Conservation (phyloP, 2,888 invertebrate species). For the Tyria jacobaeae region DNA sequence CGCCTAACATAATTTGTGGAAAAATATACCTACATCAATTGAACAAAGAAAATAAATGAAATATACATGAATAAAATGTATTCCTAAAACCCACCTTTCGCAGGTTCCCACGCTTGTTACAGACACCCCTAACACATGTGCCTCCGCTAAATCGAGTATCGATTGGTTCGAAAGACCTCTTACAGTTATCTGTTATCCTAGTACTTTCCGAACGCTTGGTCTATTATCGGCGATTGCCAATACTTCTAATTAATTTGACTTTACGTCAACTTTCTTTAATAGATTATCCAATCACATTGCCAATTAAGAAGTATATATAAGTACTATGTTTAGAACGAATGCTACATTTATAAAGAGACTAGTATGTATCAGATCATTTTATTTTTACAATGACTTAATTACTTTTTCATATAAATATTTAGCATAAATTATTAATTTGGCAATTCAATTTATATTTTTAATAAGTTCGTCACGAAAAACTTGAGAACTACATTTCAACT, state of each 20-base stretch:
- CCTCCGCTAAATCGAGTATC: constrained; percentile 63
- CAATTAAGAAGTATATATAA: not conserved
- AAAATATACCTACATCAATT: no score
- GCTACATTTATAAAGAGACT: not conserved
- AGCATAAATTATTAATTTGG: no score
- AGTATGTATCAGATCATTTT: no score
- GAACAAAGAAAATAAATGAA: no score
- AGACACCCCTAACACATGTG: constrained; percentile 18
- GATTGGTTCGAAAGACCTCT: constrained; percentile 77
- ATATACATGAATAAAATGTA: not conserved
- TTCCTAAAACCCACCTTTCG: not conserved
- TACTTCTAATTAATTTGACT: constrained; percentile 61
- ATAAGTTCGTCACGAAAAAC: no score
- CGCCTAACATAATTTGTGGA: no score
- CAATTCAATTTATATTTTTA: no score
- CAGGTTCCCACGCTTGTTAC: constrained; percentile 15
- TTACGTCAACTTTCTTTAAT: not conserved
- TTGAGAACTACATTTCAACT: not conserved
- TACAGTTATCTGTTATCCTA: constrained; percentile 62
- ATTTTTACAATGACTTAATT: no score
- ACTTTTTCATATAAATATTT: no score
- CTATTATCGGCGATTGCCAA: constrained; percentile 82
- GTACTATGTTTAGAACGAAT: not conserved
- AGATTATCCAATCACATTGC: not conserved
- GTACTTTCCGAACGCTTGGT: constrained; percentile 81